phyloP scores from a whole-genome alignment of 2,797 vertebrate species.

The Chelon labrosus region DNA sequence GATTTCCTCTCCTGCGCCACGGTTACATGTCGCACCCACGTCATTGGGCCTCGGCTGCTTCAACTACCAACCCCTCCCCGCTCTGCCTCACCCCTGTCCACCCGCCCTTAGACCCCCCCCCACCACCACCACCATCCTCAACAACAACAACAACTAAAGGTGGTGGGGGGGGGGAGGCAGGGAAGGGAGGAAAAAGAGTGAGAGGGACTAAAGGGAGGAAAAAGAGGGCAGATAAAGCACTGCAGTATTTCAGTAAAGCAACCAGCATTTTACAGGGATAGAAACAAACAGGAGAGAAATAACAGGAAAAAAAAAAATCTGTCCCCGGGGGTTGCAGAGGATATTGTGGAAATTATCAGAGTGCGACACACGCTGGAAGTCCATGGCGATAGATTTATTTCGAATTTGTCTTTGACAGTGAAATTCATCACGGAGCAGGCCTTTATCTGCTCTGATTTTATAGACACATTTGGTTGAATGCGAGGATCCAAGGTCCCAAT shows the following conservation, averaged over 20 bases:
- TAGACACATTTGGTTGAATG: slow-evolving; percentile 47
- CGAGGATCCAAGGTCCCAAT: not conserved
- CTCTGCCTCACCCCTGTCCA: slow-evolving; percentile 53
- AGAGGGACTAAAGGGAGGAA: slow-evolving; percentile 63
- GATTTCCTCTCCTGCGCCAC: slow-evolving; percentile 87
- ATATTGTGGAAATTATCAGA: slow-evolving; percentile 84
- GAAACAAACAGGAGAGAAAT: slow-evolving; percentile 80
- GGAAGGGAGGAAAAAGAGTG: slow-evolving; percentile 55
- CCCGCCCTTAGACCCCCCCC: slow-evolving; percentile 8
- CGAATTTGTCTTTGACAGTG: slow-evolving; percentile 80
- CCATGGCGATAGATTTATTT: slow-evolving; percentile 79
- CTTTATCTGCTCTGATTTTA: slow-evolving; percentile 63
- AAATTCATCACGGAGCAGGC: slow-evolving; percentile 74
- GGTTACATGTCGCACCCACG: slow-evolving; percentile 86
- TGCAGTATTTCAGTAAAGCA: slow-evolving; percentile 86
- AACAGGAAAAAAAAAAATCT: slow-evolving; percentile 58
- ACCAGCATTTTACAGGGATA: slow-evolving; percentile 83
- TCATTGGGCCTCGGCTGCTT: slow-evolving; percentile 80
- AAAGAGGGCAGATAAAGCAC: slow-evolving; percentile 81
- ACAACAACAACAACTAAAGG: slow-evolving; percentile 75
- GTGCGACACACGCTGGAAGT: slow-evolving; percentile 79
- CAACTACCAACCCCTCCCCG: slow-evolving; percentile 52
- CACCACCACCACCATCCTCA: slow-evolving; percentile 48
- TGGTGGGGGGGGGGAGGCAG: slow-evolving; percentile 4
- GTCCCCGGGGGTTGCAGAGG: slow-evolving; percentile 79